Evolutionary conservation across 2,888 invertebrate genomes (phyloP), one percentile per base, ranked within the genome.

Genomic region (Oasisia sp.): DNA sequence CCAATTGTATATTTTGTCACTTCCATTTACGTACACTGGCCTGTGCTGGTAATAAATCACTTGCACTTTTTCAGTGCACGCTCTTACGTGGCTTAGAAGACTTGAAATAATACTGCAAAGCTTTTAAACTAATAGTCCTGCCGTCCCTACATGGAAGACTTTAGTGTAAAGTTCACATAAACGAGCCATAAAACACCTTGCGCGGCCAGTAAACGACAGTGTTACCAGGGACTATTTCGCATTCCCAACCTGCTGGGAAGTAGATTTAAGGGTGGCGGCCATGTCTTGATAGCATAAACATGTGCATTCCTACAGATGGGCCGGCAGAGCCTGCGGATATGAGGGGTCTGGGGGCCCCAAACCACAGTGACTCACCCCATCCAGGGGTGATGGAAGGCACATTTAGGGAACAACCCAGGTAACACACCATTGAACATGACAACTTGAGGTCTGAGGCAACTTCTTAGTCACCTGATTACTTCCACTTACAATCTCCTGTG

Each of bases 131-230:
- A 74, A 74, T 74, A 74, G 74, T 74, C 74, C 27, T 74, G n/a
- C 4, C 27, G 27, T 74, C 74, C 74, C n/a, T 74, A 74, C 74
- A 74, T 74, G 74, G 74, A 74, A 27, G 74, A 8, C 27, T 74
- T n/a, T 74, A 74, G 74, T 74, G 74, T 74, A 74, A 74, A 74
- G 74, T 74, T 74, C 74, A 74, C 74, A 74, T 74, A 74, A 74
- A 74, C 74, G 27, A 74, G 74, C 74, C 27, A 74, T 74, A 74
- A 74, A 74, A 74, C n/a, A 74, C 19, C 27, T 74, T n/a, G 27
- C 27, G 19, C 4, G 0, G 27, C 27, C 74, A 74, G 27, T 74
- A 74, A 74, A 74, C 74, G 27, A 74, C 74, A n/a, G 27, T 27
- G 74, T n/a, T 74, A 74, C 74, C n/a, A 50, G 74, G 19, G 27